Percentiles rank a stretch among this genome's conserved stretches.
Conservation (phyloP, 2,797 vertebrate genomes). For the Phataginus tetradactyla region DNA sequence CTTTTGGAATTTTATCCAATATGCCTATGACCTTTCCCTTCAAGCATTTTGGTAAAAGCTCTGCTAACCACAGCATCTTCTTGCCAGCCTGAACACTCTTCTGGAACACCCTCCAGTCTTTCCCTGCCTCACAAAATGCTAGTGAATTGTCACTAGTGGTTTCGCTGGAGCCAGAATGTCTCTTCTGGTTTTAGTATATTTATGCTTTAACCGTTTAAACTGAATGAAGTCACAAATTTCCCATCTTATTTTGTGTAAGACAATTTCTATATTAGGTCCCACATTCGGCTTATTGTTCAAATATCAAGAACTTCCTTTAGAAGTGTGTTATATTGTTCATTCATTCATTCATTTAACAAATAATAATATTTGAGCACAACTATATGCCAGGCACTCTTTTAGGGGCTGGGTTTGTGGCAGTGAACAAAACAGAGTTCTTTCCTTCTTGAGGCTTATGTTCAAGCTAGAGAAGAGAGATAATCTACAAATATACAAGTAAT, state of each 20-base stretch:
- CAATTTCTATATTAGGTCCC: neutral
- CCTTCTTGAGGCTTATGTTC: neutral
- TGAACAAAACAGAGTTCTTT: neutral
- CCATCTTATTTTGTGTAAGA: neutral
- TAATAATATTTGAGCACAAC: neutral
- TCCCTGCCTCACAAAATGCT: neutral
- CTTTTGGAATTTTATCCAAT: neutral
- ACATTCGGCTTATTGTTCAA: conserved; percentile 3
- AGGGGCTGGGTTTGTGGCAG: neutral
- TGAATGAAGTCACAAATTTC: neutral
- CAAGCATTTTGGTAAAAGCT: neutral
- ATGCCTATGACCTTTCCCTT: neutral
- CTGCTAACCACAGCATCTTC: neutral
- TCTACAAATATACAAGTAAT: neutral
- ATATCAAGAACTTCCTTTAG: conserved; percentile 2
- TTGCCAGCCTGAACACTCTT: neutral
- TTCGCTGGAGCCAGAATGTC: neutral
- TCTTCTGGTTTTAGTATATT: conserved; percentile 10
- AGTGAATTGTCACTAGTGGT: neutral
- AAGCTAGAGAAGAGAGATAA: neutral
- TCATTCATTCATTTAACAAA: neutral
- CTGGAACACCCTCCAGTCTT: neutral
- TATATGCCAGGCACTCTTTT: neutral
- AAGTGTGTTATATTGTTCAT: neutral
- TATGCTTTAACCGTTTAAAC: neutral